Conservation (phyloP, 2,888 invertebrate genomes). For the Mesoligia furuncula region DNA sequence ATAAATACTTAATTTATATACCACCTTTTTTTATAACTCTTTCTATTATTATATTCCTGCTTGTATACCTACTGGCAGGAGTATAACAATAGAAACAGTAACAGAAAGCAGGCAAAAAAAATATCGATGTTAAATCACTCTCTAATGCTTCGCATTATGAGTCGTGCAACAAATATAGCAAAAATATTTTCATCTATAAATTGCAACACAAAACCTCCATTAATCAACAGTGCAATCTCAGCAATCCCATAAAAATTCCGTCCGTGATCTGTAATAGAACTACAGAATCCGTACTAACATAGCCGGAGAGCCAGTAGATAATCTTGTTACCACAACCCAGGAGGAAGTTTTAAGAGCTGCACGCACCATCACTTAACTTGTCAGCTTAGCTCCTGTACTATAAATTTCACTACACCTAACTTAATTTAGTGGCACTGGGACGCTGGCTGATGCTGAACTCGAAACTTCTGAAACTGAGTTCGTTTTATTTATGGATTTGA, state of each 20-base stretch:
- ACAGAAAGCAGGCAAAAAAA: too few relatives aligned
- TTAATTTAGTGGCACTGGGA: conserved; percentile 65
- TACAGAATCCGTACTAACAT: conserved; percentile 27
- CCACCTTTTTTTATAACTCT: too few relatives aligned
- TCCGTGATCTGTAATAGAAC: background rate
- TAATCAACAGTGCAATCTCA: background rate
- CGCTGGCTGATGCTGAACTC: conserved; percentile 33
- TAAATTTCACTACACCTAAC: conserved; percentile 74
- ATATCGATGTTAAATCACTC: too few relatives aligned
- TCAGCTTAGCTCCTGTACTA: conserved; percentile 66
- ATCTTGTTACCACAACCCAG: conserved; percentile 32
- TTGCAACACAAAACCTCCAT: background rate
- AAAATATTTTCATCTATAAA: background rate
- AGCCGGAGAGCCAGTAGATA: conserved; percentile 38
- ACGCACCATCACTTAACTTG: conserved; percentile 69
- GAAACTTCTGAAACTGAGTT: conserved; percentile 41
- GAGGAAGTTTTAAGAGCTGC: conserved; percentile 56
- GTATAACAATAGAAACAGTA: too few relatives aligned
- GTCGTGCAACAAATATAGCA: too few relatives aligned
- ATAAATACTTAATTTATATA: too few relatives aligned
- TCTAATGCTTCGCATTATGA: too few relatives aligned
- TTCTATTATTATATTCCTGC: too few relatives aligned
- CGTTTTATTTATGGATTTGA: conserved; percentile 42
- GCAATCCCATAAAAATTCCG: conserved; percentile 4
- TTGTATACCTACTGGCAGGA: too few relatives aligned